Evolutionary conservation across 2,113 vertebrate species (phyloP), one percentile per base, ranked within the genome.

Genomic region (Alectura lathami): DNA sequence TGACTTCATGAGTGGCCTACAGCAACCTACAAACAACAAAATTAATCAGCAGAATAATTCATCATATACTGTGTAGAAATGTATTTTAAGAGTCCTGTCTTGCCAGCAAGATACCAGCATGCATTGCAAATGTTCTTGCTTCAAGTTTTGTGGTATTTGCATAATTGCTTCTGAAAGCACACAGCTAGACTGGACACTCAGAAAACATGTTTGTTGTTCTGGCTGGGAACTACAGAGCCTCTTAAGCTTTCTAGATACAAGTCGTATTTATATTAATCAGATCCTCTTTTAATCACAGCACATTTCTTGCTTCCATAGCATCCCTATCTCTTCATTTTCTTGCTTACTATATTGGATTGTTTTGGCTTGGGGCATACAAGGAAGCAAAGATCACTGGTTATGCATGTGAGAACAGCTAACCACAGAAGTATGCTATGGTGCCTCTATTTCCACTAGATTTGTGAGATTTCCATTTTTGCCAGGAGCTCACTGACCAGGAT

Each of bases 41-140:
- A 95, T 75, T 85, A 93, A 82, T 88, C n/a, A 95, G 78, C 83
- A 92, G 93, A 97, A 89, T 93, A 93, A 97, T 93, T 96, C 86
- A 96, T 94, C 92, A 88, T 63, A 67, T 80, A 85, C 36, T 57
- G 47, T 68, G 43, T 64, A 79, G 73, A 88, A 89, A 88, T 62
- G 85, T 23, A 88, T 84, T 96, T 94, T 95, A 95, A 92, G 91
- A 95, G 38, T 38, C 80, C 56, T 77, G 66, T 54, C 45, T 95
- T 94, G 73, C 54, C 24, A 68, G n/a, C 20, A 72, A 89, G 82
- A 72, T 38, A 93, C 56, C 29, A 70, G 68, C n/a, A 68, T 14
- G 56, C 59, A 86, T 89, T 89, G 63, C 66, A 93, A 80, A 88
- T 90, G 74, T 8, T 75, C 36, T 83, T 67, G 51, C 72, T 95